Evolutionary conservation across 2,888 invertebrate genomes (phyloP), one percentile per base, ranked within the genome.

Genomic region (Agrilus cyanescens): DNA sequence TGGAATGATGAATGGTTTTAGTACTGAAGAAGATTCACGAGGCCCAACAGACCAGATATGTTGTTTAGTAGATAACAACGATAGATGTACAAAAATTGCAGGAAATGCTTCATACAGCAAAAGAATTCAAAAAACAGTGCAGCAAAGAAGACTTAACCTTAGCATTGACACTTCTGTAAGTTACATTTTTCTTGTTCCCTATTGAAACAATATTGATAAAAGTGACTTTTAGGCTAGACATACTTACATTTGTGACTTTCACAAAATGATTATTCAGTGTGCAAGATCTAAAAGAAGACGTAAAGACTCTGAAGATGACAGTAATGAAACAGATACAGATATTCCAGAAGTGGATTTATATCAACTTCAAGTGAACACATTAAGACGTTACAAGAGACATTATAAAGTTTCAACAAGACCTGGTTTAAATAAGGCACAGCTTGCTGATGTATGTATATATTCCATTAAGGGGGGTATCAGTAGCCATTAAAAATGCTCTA

Each of bases 51-150:
- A 89, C 63, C 88, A 89, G 72, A 82, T 84, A 60, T 95, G 95
- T 72, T 94, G 94, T 72, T 76, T 95, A 55, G 81, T 93, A 58
- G 89, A 90, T 67, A 89, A 89, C 65, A 81, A 82, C 50, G 84
- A 85, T 54, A 76, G 90, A 53, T 96, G 95, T 68, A 75, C 79
- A 51, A 80, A 90, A 60, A 78, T 83, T 43, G 94, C 91, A 53
- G 90, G 91, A 50, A 90, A 91, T 74, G 96, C 96, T 53, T 88
- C 91, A 36, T 96, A 95, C 70, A 94, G 90, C 69, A 95, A 96
- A 67, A 79, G 94, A 54, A 91, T 96, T 57, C 94, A 95, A 68
- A 95, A 94, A 67, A 94, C 88, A 44, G 94, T 94, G 30, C 84
- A 87, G 40, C 91, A 93, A 61, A 78, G 90, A 58, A 80, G 88